Evolutionary conservation across 2,113 vertebrate species (phyloP), one percentile per base, ranked within the genome.

Genomic region (Pollimyrus isidori): DNA sequence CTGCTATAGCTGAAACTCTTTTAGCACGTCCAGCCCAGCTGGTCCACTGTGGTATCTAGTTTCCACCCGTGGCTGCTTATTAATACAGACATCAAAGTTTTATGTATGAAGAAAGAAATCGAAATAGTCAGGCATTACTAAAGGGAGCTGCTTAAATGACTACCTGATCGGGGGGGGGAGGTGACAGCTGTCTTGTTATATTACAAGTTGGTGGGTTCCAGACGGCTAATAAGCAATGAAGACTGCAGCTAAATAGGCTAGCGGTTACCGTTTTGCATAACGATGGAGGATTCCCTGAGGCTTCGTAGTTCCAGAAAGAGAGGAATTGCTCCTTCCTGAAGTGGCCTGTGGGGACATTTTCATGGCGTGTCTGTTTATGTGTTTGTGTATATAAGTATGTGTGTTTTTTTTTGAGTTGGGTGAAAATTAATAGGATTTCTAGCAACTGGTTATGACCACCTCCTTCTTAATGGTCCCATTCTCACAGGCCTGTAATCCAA

Each of bases 401-500:
- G 89, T 85, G 35, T 52, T 65, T 90, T n/a, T 91, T 56, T 56
- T 21, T 89, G 89, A 91, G 91, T 26, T 88, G 84, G n/a, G 88
- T 90, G 15, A 89, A 87, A 52, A 89, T 91, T 88, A 45, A 30
- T 46, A 35, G 48, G 30, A 45, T n/a, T 39, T 90, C 30, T 45
- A 88, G 89, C 88, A 90, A 88, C 82, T 26, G 26, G 21, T 92
- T 90, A 93, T 92, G 80, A 91, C 93, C 30, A 2, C 7, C 56
- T 0, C 23, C 21, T 35, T 56, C 13, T 52, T 90, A 9, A 48
- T 52, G 35, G 46, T 30, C 10, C n/a, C 90, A 90, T 90, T 6
- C 21, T 45, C 46, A 48, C 91, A 99, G 98, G 98, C 98, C 26
- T 99, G 98, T 90, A 97, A 97, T 94, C 96, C 96, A 17, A 98